phyloP scores from a whole-genome alignment of 1,140 invertebrate species.

The Pachyrhynchus sulphureomaculatus region DNA sequence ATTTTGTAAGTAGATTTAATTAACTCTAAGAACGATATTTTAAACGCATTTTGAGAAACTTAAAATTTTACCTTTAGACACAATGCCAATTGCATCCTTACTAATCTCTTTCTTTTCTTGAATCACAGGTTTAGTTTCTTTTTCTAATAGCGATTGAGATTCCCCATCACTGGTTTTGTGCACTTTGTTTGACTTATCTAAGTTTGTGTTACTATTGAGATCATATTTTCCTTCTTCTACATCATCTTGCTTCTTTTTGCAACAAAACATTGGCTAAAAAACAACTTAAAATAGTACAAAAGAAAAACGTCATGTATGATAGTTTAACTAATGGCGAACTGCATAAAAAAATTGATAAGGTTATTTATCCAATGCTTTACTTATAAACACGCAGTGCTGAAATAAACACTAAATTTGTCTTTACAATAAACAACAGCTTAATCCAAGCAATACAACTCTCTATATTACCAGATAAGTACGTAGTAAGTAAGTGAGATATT shows the following conservation, averaged over 20 bases:
- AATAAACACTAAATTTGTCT: too few species aligned
- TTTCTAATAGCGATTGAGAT: conserved; percentile 16
- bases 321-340: too few species aligned
- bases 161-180: neutral
- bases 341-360: too few species aligned
- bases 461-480: too few species aligned
- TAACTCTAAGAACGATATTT: too few species aligned
- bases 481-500: too few species aligned
- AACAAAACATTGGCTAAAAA: conserved; percentile 35
- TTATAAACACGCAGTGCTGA: too few species aligned
- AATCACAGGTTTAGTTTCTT: conserved; percentile 1
- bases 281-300: conserved; percentile 12
- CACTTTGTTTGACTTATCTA: conserved; percentile 4
- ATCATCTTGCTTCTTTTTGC: conserved; percentile 22
- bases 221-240: conserved; percentile 30
- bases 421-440: too few species aligned
- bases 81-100: conserved; percentile 12
- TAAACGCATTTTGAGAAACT: too few species aligned
- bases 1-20: too few species aligned
- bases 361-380: too few species aligned
- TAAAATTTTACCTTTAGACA: conserved; percentile 21
- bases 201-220: conserved; percentile 22
- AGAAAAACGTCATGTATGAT: conserved; percentile 1
- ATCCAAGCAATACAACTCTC: too few species aligned
- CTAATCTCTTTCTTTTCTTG: neutral